Conservation (phyloP, 2,888 invertebrate species). For the Amphipyra tragopoginis region DNA sequence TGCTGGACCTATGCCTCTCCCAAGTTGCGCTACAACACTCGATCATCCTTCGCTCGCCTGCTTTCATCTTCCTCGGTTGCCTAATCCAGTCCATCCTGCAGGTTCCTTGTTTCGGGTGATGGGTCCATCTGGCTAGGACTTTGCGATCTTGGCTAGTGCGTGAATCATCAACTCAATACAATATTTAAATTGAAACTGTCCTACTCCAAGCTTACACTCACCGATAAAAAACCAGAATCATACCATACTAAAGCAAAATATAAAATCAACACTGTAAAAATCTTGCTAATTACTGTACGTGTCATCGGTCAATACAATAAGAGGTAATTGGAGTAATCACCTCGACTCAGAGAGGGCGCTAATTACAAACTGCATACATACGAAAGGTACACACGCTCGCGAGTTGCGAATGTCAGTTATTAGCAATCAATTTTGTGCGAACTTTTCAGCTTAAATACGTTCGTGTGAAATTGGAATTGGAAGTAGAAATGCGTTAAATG, state of each 20-base stretch:
- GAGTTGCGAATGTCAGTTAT: slow-evolving; percentile 31
- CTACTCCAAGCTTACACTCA: too few relatives aligned
- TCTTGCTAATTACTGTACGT: slow-evolving; percentile 37
- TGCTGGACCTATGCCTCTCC: too few relatives aligned
- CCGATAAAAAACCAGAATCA: too few relatives aligned
- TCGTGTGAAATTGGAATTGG: slow-evolving; percentile 8
- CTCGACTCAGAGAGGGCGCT: slow-evolving; percentile 23
- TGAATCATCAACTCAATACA: too few relatives aligned
- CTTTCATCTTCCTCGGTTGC: too few relatives aligned
- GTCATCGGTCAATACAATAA: slow-evolving; percentile 52
- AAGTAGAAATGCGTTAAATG: slow-evolving; percentile 8
- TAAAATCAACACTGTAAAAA: slow-evolving; percentile 20
- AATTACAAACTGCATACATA: slow-evolving; percentile 47
- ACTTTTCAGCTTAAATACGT: slow-evolving; percentile 34
- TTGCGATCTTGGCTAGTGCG: too few relatives aligned
- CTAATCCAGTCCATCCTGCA: too few relatives aligned
- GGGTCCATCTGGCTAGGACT: too few relatives aligned
- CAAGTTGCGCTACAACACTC: too few relatives aligned
- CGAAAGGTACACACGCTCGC: slow-evolving; percentile 22
- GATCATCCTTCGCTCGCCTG: too few relatives aligned
- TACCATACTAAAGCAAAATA: slow-evolving; percentile 19
- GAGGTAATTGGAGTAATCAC: slow-evolving; percentile 56
- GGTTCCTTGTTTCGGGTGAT: too few relatives aligned
- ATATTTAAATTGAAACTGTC: too few relatives aligned
- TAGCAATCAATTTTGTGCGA: slow-evolving; percentile 44